Conservation (phyloP, 2,797 vertebrate genomes). For the Pipistrellus pygmaeus region DNA sequence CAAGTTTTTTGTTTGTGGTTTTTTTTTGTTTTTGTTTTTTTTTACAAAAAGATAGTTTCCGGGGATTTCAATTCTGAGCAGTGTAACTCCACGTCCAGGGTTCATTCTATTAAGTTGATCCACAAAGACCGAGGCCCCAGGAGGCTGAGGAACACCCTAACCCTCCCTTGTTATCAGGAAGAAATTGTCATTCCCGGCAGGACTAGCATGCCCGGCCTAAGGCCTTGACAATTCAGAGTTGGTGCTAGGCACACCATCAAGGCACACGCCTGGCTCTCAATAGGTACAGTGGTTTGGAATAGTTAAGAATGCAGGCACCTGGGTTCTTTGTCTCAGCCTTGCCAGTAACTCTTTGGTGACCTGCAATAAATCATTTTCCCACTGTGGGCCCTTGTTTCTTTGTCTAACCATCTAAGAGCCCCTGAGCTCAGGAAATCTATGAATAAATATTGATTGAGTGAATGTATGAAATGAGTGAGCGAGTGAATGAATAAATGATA, state of each 20-base stretch:
- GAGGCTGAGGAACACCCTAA: background rate
- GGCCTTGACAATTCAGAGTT: background rate
- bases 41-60: background rate
- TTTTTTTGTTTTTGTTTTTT: no score
- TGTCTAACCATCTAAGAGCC: background rate
- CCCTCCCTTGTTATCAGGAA: background rate
- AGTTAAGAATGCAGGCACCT: background rate
- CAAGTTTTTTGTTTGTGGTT: background rate
- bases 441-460: background rate
- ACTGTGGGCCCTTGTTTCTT: background rate
- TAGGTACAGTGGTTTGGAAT: background rate
- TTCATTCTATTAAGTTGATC: background rate
- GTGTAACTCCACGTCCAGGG: background rate
- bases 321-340: background rate
- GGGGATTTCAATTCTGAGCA: background rate
- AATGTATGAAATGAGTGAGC: background rate
- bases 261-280: background rate
- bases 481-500: background rate
- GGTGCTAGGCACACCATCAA: background rate
- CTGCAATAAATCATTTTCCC: background rate
- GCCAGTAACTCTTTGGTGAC: background rate
- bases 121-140: background rate
- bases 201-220: background rate
- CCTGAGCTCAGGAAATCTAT: background rate
- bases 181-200: background rate